A percentile compares a stretch with the other conserved stretches of the same genome.
These are phyloP conservation scores for Oxytorus armatus DNA, from an alignment of 2,888 invertebrate genomes.

Conservation along the genomic window DNA sequence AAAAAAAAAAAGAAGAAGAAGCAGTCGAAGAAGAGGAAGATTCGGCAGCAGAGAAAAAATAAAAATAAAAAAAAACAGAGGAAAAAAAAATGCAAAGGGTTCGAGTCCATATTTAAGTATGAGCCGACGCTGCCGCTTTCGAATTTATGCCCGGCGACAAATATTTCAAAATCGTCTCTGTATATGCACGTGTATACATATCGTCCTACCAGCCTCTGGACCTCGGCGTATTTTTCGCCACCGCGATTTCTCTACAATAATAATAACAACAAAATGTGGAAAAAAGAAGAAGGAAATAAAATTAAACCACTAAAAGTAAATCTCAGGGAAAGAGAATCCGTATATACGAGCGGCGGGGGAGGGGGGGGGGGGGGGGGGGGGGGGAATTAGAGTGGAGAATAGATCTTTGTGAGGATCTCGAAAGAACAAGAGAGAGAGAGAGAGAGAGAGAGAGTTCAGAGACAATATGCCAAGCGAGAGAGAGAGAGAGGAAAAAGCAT, in stretches of 20 bases:
- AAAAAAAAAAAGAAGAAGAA: constrained; percentile 42
- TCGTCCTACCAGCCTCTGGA: constrained; percentile 26
- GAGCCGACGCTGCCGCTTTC: constrained; percentile 78
- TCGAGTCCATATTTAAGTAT: constrained; percentile 82
- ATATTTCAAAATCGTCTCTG: constrained; percentile 84
- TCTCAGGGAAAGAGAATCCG: constrained; percentile 61
- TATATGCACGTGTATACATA: constrained; percentile 68
- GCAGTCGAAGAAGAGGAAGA: constrained; percentile 56
- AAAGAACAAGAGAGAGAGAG: constrained; percentile 36
- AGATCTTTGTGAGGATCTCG: constrained; percentile 35
- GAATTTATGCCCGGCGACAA: constrained; percentile 83
- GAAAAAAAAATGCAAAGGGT: constrained; percentile 66
- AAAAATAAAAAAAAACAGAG: constrained; percentile 53
- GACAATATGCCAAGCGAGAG: constrained; percentile 26
- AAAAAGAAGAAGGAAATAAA: constrained; percentile 29
- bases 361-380: no score
- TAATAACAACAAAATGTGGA: constrained; percentile 33
- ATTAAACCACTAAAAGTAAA: constrained; percentile 40
- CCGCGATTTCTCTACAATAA: constrained; percentile 29
- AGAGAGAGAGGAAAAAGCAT: constrained; percentile 36
- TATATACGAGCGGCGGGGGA: constrained; percentile 66
- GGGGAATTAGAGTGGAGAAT: constrained; percentile 70
- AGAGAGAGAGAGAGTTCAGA: constrained; percentile 17
- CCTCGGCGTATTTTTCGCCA: constrained; percentile 52
- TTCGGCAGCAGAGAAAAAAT: constrained; percentile 47